phyloP scores from a whole-genome alignment of 2,888 invertebrate species.

The Tipula unca region DNA sequence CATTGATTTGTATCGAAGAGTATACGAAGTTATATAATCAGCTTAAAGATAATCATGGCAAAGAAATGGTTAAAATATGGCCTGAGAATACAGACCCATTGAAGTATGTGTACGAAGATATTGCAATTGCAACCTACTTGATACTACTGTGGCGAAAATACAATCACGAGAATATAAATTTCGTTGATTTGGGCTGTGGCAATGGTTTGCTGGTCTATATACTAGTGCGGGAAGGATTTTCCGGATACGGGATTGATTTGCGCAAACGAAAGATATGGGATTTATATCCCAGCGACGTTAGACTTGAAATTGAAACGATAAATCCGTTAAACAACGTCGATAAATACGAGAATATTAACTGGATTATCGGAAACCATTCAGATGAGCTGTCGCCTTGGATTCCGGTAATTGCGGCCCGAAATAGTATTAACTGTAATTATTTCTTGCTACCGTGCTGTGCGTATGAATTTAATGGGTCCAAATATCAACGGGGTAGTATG shows the following conservation, averaged over 20 bases:
- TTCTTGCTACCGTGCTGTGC: slow-evolving; percentile 94
- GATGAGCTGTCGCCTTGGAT: slow-evolving; percentile 99
- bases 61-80: slow-evolving; percentile 72
- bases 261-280: slow-evolving; percentile 84
- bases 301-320: slow-evolving; percentile 54
- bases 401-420: slow-evolving; percentile 78
- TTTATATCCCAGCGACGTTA: slow-evolving; percentile 52
- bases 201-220: slow-evolving; percentile 91
- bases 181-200: slow-evolving; percentile 95
- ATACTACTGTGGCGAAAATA: slow-evolving; percentile 63
- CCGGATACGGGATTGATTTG: slow-evolving; percentile 76
- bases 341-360: slow-evolving; percentile 51
- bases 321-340: slow-evolving; percentile 50
- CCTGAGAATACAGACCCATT: slow-evolving; percentile 86
- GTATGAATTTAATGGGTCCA: slow-evolving; percentile 78
- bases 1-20: slow-evolving; percentile 54
- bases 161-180: slow-evolving; percentile 45
- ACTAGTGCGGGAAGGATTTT: slow-evolving; percentile 72
- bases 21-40: slow-evolving; percentile 64
- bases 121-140: slow-evolving; percentile 86
- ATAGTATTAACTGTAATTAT: slow-evolving; percentile 65
- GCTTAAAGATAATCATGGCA: slow-evolving; percentile 71
- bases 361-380: slow-evolving; percentile 98
- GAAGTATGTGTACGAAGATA: slow-evolving; percentile 94
- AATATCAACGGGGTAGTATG: slow-evolving; percentile 66